These are phyloP conservation scores for Morelia viridis DNA, from an alignment of 2,797 vertebrate species.

Conservation along the genomic window DNA sequence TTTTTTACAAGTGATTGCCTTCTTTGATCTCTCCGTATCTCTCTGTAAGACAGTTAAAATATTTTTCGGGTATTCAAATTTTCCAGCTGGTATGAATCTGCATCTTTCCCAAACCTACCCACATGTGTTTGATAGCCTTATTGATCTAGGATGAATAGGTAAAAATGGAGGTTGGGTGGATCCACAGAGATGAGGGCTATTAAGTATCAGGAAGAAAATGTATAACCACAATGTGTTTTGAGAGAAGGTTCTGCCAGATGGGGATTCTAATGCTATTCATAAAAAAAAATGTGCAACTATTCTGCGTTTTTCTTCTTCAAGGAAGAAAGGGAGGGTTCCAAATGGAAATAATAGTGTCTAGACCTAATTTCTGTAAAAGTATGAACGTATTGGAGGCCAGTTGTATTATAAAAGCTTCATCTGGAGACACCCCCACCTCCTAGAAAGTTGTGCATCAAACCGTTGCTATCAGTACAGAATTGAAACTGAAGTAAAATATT, in stretches of 20 bases:
- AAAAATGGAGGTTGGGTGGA: background rate
- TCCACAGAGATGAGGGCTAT: background rate
- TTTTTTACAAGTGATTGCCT: background rate
- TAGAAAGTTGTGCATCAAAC: background rate
- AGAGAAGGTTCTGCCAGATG: background rate
- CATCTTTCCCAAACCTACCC: background rate
- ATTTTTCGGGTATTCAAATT: background rate
- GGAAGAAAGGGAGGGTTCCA: background rate
- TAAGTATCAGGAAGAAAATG: background rate
- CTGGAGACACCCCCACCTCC: background rate
- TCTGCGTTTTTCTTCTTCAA: background rate
- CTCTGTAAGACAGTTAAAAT: background rate
- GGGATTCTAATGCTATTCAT: background rate
- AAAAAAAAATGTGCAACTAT: background rate
- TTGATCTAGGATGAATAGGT: background rate
- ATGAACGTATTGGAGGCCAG: background rate
- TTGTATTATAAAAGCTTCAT: background rate
- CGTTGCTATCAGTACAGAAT: background rate
- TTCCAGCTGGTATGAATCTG: background rate
- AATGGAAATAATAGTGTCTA: background rate
- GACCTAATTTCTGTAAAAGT: background rate
- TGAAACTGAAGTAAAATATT: background rate
- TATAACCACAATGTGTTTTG: background rate
- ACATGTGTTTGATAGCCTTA: background rate
- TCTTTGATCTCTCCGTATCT: background rate